Conservation (phyloP, 2,888 invertebrate genomes). For the Hyposoter dolosus region DNA sequence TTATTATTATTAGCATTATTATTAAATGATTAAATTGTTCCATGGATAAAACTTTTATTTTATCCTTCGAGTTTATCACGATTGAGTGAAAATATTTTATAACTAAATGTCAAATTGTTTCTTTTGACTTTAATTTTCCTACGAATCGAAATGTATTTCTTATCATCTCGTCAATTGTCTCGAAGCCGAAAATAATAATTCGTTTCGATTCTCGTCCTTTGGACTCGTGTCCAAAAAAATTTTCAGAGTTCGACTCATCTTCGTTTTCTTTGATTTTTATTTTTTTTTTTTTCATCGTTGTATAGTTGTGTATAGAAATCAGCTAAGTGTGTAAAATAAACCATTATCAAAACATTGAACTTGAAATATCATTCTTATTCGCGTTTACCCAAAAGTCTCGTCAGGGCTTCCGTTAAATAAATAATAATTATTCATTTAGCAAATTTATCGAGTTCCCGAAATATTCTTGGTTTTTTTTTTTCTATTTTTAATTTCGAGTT, state of each 20-base stretch:
- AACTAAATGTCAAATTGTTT: constrained; percentile 15
- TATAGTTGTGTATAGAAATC: constrained; percentile 84
- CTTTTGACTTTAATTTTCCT: constrained; percentile 22
- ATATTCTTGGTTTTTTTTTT: not conserved
- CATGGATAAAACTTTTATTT: constrained; percentile 24
- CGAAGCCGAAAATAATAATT: constrained; percentile 24
- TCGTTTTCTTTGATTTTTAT: constrained; percentile 19
- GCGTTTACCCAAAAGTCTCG: not conserved
- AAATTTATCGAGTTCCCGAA: not conserved
- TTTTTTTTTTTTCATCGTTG: constrained; percentile 83
- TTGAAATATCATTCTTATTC: not conserved
- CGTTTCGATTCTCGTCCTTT: not conserved
- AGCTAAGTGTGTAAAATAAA: constrained; percentile 84
- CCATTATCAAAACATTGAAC: constrained; percentile 77
- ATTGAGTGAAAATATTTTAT: constrained; percentile 15
- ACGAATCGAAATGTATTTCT: constrained; percentile 20
- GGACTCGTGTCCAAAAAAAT: constrained; percentile 22
- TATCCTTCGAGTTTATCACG: constrained; percentile 20
- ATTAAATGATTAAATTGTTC: constrained; percentile 41
- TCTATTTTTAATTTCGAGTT: not conserved
- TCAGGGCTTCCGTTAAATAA: not conserved
- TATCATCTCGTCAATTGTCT: constrained; percentile 31
- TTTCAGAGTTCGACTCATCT: constrained; percentile 62
- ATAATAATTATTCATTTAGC: not conserved
- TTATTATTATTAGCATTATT: constrained; percentile 53